Conservation (phyloP, 2,888 invertebrate genomes). For the Limnephilus rhombicus region DNA sequence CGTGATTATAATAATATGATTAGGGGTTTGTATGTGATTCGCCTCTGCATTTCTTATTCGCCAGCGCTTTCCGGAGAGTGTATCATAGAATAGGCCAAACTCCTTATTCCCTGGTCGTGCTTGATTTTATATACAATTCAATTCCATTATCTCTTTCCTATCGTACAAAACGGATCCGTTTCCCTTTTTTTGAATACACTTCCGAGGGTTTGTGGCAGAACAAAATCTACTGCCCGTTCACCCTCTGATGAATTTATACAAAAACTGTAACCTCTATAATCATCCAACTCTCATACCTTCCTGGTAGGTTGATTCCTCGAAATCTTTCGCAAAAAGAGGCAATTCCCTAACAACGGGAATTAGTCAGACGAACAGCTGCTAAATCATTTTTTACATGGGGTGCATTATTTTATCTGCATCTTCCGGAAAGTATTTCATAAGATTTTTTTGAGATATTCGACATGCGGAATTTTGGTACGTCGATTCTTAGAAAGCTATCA, state of each 20-base stretch:
- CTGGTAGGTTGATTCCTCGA: neutral
- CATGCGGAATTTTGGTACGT: neutral
- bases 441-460: neutral
- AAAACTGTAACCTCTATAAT: conserved; percentile 40
- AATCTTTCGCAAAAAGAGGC: neutral
- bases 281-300: neutral
- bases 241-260: conserved; percentile 49
- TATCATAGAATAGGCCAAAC: conserved; percentile 28
- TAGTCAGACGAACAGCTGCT: neutral
- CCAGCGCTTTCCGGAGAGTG: neutral
- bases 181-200: conserved; percentile 47
- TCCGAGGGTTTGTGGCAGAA: conserved; percentile 36
- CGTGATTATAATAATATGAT: no score
- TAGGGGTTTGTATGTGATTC: neutral
- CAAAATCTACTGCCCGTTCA: conserved; percentile 34
- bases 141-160: conserved; percentile 43
- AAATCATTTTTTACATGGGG: neutral
- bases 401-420: neutral
- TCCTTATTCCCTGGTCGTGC: conserved; percentile 37
- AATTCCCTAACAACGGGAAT: neutral
- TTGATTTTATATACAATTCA: conserved; percentile 51
- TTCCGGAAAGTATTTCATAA: neutral
- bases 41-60: neutral
- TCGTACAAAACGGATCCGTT: conserved; percentile 48
- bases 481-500: neutral